Conservation (phyloP, 2,888 invertebrate genomes). For the Lepidocyrtinus sp. region DNA sequence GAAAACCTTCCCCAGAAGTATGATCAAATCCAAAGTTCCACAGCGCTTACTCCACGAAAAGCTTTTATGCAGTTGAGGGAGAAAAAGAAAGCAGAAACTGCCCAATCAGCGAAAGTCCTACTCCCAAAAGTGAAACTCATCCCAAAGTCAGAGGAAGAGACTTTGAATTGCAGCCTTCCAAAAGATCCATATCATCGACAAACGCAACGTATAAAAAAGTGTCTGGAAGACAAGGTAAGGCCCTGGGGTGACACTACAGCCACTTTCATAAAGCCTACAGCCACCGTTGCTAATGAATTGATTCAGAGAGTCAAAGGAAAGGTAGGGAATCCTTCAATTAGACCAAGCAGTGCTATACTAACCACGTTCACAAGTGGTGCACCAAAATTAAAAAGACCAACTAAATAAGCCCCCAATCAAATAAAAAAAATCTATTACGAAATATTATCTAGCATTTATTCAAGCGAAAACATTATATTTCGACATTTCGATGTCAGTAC, state of each 20-base stretch:
- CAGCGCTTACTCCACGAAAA: no score
- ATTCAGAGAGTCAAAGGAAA: background rate
- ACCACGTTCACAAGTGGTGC: background rate
- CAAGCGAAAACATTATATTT: background rate
- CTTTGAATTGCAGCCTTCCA: no score
- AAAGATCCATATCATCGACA: background rate
- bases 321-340: background rate
- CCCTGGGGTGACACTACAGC: background rate
- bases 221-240: background rate
- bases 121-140: no score
- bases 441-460: background rate
- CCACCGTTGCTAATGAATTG: background rate
- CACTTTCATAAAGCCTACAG: no score
- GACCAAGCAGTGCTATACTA: background rate
- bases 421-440: background rate
- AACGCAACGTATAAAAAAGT: background rate
- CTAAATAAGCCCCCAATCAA: background rate
- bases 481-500: slow-evolving; percentile 21
- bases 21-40: no score
- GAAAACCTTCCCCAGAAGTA: no score
- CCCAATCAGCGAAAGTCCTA: no score
- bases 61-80: no score
- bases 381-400: background rate
- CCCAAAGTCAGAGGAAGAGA: no score
- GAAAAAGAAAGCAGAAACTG: no score